Conservation (phyloP, 2,888 invertebrate species). For the Coelogynopora nodosa region DNA sequence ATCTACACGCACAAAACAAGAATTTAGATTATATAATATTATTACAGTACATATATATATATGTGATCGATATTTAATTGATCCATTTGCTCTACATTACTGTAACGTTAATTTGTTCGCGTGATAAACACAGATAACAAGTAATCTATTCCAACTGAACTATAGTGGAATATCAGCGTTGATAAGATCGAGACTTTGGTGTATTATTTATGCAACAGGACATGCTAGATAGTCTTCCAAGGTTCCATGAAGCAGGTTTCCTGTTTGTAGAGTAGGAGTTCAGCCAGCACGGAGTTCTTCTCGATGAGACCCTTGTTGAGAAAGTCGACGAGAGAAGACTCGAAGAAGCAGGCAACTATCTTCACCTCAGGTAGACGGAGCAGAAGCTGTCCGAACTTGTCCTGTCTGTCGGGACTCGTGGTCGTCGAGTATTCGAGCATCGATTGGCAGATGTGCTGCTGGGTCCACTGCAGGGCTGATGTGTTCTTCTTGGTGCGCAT, state of each 20-base stretch:
- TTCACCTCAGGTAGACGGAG: slow-evolving; percentile 24
- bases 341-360: slow-evolving; percentile 26
- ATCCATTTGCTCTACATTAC: too few relatives aligned
- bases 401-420: not conserved
- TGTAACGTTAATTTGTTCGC: too few relatives aligned
- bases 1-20: too few relatives aligned
- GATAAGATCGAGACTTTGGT: too few relatives aligned
- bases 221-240: too few relatives aligned
- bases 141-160: too few relatives aligned
- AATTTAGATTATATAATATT: too few relatives aligned
- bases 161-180: too few relatives aligned
- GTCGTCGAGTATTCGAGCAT: slow-evolving; percentile 1
- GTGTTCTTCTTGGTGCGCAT: not conserved
- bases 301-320: not conserved
- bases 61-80: too few relatives aligned
- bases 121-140: too few relatives aligned
- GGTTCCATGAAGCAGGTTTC: slow-evolving; percentile 19
- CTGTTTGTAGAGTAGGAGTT: slow-evolving; percentile 27
- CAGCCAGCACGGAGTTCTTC: slow-evolving; percentile 4
- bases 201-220: too few relatives aligned
- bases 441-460: slow-evolving; percentile 32
- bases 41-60: too few relatives aligned
- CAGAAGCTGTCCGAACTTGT: slow-evolving; percentile 35
- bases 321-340: not conserved
- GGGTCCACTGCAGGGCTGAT: not conserved